A percentile compares a stretch with the other conserved stretches of the same genome.
These are phyloP conservation scores for Xanthorhoe spadicearia DNA, from an alignment of 2,888 invertebrate genomes.

Conservation along the genomic window DNA sequence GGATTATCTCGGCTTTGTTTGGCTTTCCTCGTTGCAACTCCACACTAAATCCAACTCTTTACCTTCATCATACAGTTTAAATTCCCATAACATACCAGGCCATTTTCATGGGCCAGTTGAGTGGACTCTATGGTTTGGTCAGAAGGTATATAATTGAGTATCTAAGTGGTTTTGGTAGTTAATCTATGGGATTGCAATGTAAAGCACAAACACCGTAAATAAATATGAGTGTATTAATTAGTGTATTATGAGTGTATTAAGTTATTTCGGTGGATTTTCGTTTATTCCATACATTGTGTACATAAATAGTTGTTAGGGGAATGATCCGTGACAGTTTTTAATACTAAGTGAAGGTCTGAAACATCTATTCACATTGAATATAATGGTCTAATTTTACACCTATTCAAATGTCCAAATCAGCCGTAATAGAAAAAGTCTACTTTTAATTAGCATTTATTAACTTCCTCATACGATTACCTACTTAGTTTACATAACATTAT, in stretches of 20 bases:
- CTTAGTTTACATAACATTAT: no score
- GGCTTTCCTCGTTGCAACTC: constrained; percentile 20
- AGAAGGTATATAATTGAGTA: constrained; percentile 8
- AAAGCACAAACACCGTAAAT: constrained; percentile 4
- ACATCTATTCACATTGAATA: no score
- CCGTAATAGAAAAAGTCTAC: no score
- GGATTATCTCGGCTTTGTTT: constrained; percentile 23
- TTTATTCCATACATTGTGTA: neutral
- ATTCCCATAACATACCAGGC: neutral
- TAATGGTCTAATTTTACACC: no score
- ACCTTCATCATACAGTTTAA: constrained; percentile 4
- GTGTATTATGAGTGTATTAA: no score
- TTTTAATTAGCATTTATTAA: no score
- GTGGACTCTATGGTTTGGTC: neutral
- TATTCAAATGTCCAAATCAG: no score
- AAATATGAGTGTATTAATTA: neutral
- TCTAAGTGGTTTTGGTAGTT: neutral
- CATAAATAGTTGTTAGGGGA: no score
- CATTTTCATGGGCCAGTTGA: neutral
- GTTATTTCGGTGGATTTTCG: neutral
- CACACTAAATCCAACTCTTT: constrained; percentile 14
- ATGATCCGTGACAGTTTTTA: no score
- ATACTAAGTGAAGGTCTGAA: no score
- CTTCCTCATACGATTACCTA: no score
- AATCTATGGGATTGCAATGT: constrained; percentile 4